These are phyloP conservation scores for Sminthurides aquaticus DNA, from an alignment of 2,888 invertebrate genomes.

Conservation along the genomic window DNA sequence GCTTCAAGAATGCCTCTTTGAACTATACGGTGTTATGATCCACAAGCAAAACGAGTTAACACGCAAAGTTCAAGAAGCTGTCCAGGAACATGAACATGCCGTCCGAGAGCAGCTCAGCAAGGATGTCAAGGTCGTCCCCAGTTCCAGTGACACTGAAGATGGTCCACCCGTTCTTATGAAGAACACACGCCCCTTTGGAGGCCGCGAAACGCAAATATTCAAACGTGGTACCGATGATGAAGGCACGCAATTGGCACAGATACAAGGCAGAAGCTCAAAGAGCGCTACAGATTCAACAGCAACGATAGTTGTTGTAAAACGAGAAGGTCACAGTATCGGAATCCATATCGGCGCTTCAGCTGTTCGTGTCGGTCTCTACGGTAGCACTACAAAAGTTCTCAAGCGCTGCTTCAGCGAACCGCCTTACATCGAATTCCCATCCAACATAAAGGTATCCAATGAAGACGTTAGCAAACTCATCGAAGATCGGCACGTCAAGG, in stretches of 20 bases:
- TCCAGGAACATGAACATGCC: neutral
- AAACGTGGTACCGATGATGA: neutral
- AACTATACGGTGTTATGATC: neutral
- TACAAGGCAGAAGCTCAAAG: neutral
- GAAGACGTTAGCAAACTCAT: neutral
- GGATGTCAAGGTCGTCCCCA: neutral
- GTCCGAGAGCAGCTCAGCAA: neutral
- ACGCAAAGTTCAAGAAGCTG: neutral
- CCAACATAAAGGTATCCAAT: neutral
- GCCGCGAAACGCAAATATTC: neutral
- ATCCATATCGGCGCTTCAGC: slow-evolving; percentile 1
- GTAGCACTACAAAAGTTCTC: slow-evolving; percentile 1
- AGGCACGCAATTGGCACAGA: neutral
- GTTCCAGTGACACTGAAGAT: neutral
- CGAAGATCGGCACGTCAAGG: slow-evolving; percentile 1
- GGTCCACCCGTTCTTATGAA: neutral
- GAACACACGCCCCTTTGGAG: neutral
- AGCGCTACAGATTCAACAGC: neutral
- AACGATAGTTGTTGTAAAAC: neutral
- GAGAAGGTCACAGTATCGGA: neutral
- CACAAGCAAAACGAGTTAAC: neutral
- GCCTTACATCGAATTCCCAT: slow-evolving; percentile 2
- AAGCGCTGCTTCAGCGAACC: neutral
- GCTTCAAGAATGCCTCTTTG: slow-evolving; percentile 3
- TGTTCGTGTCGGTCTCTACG: slow-evolving; percentile 1